A percentile compares a stretch with the other conserved stretches of the same genome.
These are phyloP conservation scores for Rhodinocichla rosea DNA, from an alignment of 2,113 vertebrate genomes.

Conservation along the genomic window DNA sequence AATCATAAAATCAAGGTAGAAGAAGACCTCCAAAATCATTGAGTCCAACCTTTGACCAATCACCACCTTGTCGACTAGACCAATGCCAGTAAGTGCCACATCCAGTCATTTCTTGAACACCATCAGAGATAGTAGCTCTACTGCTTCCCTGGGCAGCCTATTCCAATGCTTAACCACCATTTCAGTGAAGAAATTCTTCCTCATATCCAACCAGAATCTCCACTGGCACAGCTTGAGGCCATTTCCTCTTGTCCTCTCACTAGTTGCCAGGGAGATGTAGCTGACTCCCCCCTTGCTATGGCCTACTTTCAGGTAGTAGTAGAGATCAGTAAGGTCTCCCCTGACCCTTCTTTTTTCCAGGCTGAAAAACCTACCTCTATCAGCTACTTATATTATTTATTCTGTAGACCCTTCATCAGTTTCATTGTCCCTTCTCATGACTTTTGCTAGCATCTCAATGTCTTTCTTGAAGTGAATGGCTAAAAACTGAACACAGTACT, in stretches of 20 bases:
- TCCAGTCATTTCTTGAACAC: neutral
- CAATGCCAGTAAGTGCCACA: neutral
- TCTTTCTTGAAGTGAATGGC: neutral
- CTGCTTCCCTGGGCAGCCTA: neutral
- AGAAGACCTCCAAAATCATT: neutral
- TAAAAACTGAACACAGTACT: neutral
- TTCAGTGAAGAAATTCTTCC: neutral
- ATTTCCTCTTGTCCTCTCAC: neutral
- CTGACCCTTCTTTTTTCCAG: neutral
- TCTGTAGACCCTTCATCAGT: neutral
- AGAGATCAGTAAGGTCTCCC: neutral
- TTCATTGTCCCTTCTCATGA: neutral
- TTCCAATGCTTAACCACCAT: neutral
- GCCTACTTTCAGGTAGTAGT: neutral
- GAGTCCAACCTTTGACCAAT: neutral
- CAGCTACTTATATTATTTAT: neutral
- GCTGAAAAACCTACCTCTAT: neutral
- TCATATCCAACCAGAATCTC: fast-evolving
- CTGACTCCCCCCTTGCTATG: neutral
- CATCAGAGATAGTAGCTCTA: neutral
- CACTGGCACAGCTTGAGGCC: neutral
- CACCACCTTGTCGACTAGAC: too few relatives aligned
- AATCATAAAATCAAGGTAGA: neutral
- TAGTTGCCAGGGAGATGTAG: neutral
- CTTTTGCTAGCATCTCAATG: neutral